Evolutionary conservation across 1,140 invertebrate genomes (phyloP).

Genomic region (Luehdorfia chinensis): DNA sequence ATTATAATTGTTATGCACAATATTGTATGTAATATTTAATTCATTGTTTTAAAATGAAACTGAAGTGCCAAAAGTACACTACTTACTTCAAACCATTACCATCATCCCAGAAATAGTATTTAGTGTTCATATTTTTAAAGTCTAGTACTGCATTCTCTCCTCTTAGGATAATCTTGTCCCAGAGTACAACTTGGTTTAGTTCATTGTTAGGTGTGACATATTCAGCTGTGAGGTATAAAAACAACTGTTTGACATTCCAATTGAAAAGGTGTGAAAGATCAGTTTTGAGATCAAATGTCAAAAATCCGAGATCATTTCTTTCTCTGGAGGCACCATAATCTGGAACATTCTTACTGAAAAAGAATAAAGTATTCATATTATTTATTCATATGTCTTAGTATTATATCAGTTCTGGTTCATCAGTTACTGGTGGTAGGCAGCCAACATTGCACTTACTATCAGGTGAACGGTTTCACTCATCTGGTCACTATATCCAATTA

Average conservation of each 20-base stretch:
- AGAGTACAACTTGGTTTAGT: slow-evolving; percentile 96
- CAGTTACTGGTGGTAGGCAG: too few species aligned
- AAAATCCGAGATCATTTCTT: slow-evolving; percentile 95
- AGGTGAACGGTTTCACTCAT: too few species aligned
- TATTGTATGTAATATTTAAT: too few species aligned
- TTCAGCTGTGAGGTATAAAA: slow-evolving; percentile 97
- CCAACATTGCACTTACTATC: too few species aligned
- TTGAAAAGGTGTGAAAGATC: slow-evolving; percentile 96
- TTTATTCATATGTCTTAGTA: not conserved
- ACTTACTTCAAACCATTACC: slow-evolving; percentile 95
- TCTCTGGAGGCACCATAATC: slow-evolving; percentile 96
- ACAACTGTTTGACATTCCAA: slow-evolving; percentile 99
- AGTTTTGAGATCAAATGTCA: slow-evolving; percentile 96
- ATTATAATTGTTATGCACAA: too few species aligned
- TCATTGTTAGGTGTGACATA: slow-evolving; percentile 94
- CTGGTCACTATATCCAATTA: too few species aligned
- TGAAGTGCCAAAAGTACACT: too few species aligned
- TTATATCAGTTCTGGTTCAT: not conserved
- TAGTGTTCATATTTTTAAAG: slow-evolving; percentile 96
- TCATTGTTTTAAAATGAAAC: too few species aligned
- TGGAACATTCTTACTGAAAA: slow-evolving; percentile 94
- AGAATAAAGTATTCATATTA: slow-evolving; percentile 11
- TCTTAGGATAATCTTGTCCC: slow-evolving; percentile 98
- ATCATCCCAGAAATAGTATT: slow-evolving; percentile 99
- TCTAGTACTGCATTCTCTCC: slow-evolving; percentile 95